Conservation (phyloP, 2,888 invertebrate genomes). For the Amiota mariae region DNA sequence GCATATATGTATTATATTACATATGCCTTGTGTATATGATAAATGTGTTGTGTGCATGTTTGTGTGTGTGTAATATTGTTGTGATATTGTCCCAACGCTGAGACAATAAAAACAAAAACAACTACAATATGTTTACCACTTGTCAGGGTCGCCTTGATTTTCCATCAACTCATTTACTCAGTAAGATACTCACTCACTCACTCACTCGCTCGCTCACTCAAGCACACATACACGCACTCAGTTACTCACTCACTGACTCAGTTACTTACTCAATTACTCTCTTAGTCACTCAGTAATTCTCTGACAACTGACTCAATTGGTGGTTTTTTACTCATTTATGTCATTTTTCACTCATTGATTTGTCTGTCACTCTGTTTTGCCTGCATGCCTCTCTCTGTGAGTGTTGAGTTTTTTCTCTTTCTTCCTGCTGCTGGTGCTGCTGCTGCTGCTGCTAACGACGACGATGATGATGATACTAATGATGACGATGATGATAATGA, state of each 20-base stretch:
- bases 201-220: too few relatives aligned
- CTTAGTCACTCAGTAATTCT: too few relatives aligned
- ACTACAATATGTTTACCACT: conserved; percentile 22
- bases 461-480: not conserved
- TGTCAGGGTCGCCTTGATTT: conserved; percentile 23
- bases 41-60: too few relatives aligned
- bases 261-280: not conserved
- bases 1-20: too few relatives aligned
- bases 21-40: too few relatives aligned
- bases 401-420: conserved; percentile 29
- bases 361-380: not conserved
- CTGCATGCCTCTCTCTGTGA: not conserved
- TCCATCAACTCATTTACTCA: not conserved
- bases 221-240: too few relatives aligned
- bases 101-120: too few relatives aligned
- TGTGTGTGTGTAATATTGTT: too few relatives aligned
- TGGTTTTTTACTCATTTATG: too few relatives aligned
- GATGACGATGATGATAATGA: conserved; percentile 9
- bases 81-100: too few relatives aligned
- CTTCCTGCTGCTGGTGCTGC: not conserved
- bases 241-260: not conserved
- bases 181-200: not conserved
- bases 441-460: not conserved
- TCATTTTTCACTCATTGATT: not conserved
- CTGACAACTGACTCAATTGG: too few relatives aligned